A percentile compares a stretch with the other conserved stretches of the same genome.
phyloP scores from a whole-genome alignment of 2,888 invertebrate species.

The Drosophila monieri region DNA sequence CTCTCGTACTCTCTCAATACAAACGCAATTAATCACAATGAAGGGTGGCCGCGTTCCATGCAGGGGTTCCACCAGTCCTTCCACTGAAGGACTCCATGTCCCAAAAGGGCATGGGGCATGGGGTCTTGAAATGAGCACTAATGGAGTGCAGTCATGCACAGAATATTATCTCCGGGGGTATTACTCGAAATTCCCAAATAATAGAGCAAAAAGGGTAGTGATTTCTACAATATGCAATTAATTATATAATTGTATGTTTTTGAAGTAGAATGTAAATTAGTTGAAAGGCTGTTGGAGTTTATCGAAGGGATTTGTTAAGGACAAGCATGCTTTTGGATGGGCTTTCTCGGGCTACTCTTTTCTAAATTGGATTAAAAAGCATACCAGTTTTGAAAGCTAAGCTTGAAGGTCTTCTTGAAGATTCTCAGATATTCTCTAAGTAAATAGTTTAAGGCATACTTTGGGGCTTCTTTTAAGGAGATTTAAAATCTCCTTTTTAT shows the following conservation, averaged over 20 bases:
- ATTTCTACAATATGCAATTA: background rate
- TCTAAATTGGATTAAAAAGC: too few relatives aligned
- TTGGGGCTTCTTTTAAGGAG: background rate
- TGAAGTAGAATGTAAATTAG: background rate
- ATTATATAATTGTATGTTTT: background rate
- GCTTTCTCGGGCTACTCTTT: too few relatives aligned
- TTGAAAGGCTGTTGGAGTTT: background rate
- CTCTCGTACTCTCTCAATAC: slow-evolving; percentile 15
- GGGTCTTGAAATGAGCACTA: slow-evolving; percentile 18
- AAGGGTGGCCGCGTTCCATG: background rate
- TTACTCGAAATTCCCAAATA: slow-evolving; percentile 1
- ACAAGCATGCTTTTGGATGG: too few relatives aligned
- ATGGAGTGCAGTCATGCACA: slow-evolving; percentile 38
- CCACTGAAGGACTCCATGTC: background rate
- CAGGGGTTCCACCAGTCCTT: too few relatives aligned
- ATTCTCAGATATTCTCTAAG: too few relatives aligned
- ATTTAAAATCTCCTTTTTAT: background rate
- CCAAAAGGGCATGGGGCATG: background rate
- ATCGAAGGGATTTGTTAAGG: background rate
- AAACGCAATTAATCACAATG: slow-evolving; percentile 38
- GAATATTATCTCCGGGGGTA: slow-evolving; percentile 20
- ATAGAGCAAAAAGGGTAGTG: background rate
- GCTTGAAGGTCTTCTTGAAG: too few relatives aligned
- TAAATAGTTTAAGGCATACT: too few relatives aligned
- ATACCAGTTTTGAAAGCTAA: too few relatives aligned